Evolutionary conservation across 37 sponge, comb jelly and placozoan species (phyloP), one percentile per base, ranked within the genome.

Genomic region (Halichondria panicea): DNA sequence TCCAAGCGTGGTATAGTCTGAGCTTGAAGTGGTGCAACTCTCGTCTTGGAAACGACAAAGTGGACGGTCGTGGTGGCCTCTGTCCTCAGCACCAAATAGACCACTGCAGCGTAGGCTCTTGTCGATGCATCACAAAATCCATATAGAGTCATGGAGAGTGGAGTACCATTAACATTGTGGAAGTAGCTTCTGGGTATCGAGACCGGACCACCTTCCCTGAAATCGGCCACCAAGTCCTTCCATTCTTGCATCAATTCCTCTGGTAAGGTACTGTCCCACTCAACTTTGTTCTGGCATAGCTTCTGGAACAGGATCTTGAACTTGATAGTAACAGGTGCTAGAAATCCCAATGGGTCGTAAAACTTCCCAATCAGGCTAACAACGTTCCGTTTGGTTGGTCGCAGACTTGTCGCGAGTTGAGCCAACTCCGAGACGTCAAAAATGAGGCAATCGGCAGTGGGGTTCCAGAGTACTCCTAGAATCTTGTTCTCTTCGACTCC

Each of bases 261-360:
- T 43, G 70, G 60, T 36, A 68, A 43, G 66, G 30, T 40, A 9
- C 39, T 21, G 55, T 77, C 78, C 78, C 78, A 77, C 33, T 77
- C 67, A 15, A 76, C 18, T 35, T 35, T 46, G 12, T 52, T 18
- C 36, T 52, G 70, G 42, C 62, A 69, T n/a, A 79, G 59, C 70
- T 56, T 65, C 59, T 79, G 62, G 30, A 79, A 55, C 32, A 69
- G 50, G 18, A 55, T 30, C 60, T 79, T 79, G 70, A 69, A 79
- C 45, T 36, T 68, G 60, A 79, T 69, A 27, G 59, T 79, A 25
- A 79, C 41, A 13, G 59, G 80, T 18, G 60, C 43, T 43, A 69
- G 48, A 18, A 69, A 79, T 56, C 80, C 71, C 18, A 69, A 35
- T 13, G 80, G 80, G 61, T 79, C 80, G 52, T 63, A 76, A 34